Evolutionary conservation across 1,140 invertebrate genomes (phyloP), one percentile per base, ranked within the genome.

Genomic region (Ceratitis capitata): DNA sequence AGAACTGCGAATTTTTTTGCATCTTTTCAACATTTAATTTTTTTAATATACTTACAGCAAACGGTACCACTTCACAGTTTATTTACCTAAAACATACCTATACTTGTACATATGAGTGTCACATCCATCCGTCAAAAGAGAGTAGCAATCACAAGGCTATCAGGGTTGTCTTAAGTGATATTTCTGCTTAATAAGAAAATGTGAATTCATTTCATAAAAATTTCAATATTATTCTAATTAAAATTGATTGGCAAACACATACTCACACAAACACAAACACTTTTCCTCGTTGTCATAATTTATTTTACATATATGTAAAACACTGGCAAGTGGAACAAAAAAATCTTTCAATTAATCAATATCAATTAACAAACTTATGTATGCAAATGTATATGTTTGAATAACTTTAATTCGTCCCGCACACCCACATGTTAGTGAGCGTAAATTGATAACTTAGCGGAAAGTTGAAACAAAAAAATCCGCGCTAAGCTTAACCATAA

Each of bases 251-350:
- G 12, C 47, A 49, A 10, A 1, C 51, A 5, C 61, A 4, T 35
- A 19, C 61, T 19, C n/a, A n/a, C n/a, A n/a, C 47, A 49, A 10
- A 1, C 51, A 5, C 61, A 4, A 19, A 19, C 61, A 5, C 32
- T 69, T 69, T 69, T 69, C 61, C 61, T 69, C 61, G 29, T 32
- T 19, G 61, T 32, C 29, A 69, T 69, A 39, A 69, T 69, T 69
- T 32, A 69, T 39, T n/a, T n/a, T n/a, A 2, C 32, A 16, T 14
- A 69, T 39, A 69, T 69, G 61, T 19, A 69, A 69, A 35, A 35
- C 2, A 69, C 39, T 29, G 39, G 0, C 29, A 10, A 69, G 14
- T 39, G 23, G 39, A 69, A 29, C 35, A 69, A 69, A n/a, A 69
- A 16, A 69, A 7, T 3, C 23, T 14, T 61, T 61, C 23, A 32